Conservation (phyloP, 2,113 vertebrate species). For the Tichodroma muraria region DNA sequence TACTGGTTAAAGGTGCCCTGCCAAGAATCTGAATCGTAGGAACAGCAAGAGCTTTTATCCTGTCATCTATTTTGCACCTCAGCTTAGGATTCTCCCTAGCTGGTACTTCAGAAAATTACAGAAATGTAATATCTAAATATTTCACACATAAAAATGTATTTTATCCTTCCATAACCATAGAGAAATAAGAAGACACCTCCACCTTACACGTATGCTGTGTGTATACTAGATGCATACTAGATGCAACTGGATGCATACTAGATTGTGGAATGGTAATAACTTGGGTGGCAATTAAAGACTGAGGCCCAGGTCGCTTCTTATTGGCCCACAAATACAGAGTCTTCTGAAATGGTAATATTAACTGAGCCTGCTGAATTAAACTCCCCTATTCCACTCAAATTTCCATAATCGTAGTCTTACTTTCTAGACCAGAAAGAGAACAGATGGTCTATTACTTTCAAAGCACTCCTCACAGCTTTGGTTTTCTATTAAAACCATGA, state of each 20-base stretch:
- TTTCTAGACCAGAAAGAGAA: background rate
- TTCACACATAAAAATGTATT: background rate
- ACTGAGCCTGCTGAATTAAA: background rate
- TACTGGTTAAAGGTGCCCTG: background rate
- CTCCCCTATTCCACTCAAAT: background rate
- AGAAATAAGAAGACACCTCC: background rate
- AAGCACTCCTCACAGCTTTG: background rate
- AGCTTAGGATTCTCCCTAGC: background rate
- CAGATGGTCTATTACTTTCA: background rate
- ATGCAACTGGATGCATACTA: background rate
- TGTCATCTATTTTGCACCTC: background rate
- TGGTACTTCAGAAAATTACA: background rate
- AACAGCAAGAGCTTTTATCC: background rate
- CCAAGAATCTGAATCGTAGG: constrained; percentile 1
- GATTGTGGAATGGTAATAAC: background rate
- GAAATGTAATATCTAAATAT: background rate
- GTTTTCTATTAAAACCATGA: background rate
- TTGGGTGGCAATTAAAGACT: background rate
- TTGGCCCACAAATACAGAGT: background rate
- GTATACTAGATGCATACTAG: background rate
- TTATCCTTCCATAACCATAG: background rate
- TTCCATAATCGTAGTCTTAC: background rate
- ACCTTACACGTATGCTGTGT: background rate
- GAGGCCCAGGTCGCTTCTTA: background rate
- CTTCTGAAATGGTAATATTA: background rate